A percentile compares a stretch with the other conserved stretches of the same genome.
Evolutionary conservation across 2,113 vertebrate genomes (phyloP).

Genomic region (Nothoprocta perdicaria): DNA sequence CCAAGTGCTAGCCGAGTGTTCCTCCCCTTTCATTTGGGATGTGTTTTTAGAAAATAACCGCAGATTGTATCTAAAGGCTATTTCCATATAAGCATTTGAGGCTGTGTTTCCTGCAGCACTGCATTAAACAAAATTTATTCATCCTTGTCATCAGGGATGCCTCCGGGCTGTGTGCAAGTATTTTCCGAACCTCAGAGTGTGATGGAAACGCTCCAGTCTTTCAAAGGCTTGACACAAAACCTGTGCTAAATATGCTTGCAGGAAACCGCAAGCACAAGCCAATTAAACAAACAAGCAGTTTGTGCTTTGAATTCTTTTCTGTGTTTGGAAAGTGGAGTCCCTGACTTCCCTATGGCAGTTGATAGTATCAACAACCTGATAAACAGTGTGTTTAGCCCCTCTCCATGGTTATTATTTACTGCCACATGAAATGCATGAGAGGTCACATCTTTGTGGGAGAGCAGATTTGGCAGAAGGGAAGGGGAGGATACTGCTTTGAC

Average conservation of each 20-base stretch:
- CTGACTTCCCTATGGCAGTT: neutral
- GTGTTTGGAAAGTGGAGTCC: neutral
- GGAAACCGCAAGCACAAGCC: neutral
- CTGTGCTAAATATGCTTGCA: neutral
- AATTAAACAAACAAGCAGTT: neutral
- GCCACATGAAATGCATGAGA: rapidly evolving
- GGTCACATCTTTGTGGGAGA: neutral
- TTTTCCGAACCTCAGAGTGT: rapidly evolving
- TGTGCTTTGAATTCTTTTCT: neutral
- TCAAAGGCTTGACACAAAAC: neutral
- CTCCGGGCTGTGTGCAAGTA: neutral
- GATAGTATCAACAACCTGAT: neutral
- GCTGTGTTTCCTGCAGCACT: neutral
- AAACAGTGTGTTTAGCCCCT: neutral
- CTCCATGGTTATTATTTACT: neutral
- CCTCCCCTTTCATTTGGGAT: neutral
- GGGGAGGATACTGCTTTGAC: neutral
- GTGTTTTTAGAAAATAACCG: neutral
- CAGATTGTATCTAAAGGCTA: too few relatives aligned
- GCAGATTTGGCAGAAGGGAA: neutral
- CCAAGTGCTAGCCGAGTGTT: neutral
- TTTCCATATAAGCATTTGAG: neutral
- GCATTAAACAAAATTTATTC: neutral
- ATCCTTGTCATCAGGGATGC: neutral
- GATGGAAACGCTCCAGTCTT: neutral